phyloP scores from a whole-genome alignment of 1,140 invertebrate species.

The Phenacoccus solenopsis region DNA sequence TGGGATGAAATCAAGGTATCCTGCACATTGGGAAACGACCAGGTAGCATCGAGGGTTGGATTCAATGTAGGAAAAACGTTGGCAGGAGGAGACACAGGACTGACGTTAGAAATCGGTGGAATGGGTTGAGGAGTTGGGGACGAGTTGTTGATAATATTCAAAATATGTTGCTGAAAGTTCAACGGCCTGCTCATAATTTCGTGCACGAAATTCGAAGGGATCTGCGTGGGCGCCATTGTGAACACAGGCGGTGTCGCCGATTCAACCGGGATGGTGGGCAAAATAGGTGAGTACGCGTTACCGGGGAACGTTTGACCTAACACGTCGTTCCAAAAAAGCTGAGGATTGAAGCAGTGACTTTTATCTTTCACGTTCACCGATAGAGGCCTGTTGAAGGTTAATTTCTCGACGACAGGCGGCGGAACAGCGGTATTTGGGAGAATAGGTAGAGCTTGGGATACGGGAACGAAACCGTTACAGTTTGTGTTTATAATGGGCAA shows the following conservation, averaged over 20 bases:
- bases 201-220: slow-evolving; percentile 12
- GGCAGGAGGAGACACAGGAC: neutral
- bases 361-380: slow-evolving; percentile 10
- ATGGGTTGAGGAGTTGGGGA: neutral
- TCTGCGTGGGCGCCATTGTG: neutral
- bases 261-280: neutral
- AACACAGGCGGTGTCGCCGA: neutral
- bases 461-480: neutral
- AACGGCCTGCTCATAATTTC: slow-evolving; percentile 25
- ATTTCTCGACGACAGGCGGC: slow-evolving; percentile 25
- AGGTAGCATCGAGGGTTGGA: neutral
- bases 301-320: neutral
- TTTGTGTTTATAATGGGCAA: neutral
- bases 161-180: slow-evolving; percentile 32
- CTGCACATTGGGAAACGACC: too few species aligned
- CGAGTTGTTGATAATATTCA: slow-evolving; percentile 31
- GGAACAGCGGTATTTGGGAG: slow-evolving; percentile 22
- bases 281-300: neutral
- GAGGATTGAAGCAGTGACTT: neutral
- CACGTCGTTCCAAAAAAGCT: neutral
- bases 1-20: too few species aligned
- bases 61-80: neutral
- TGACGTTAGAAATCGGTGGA: neutral
- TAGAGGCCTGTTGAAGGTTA: slow-evolving; percentile 7
- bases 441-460: neutral